Conservation (phyloP, 2,888 invertebrate species). For the Ornithoptera alexandrae region DNA sequence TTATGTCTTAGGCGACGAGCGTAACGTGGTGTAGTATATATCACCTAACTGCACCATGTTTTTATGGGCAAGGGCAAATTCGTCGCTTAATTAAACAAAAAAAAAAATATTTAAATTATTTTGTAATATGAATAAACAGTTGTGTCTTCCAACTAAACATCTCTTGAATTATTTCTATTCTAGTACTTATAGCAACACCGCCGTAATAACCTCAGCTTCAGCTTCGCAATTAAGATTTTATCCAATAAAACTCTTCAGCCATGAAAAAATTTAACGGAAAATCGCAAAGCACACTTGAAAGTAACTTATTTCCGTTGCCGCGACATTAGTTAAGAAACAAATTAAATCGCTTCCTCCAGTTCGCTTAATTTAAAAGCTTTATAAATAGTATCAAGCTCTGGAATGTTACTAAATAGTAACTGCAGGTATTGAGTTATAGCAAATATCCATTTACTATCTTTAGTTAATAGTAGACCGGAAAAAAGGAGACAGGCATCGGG, state of each 20-base stretch:
- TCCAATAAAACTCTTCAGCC: not conserved
- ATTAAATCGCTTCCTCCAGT: constrained; percentile 15
- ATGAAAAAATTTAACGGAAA: not conserved
- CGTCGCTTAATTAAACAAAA: too few relatives aligned
- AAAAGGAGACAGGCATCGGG: not conserved
- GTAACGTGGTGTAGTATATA: too few relatives aligned
- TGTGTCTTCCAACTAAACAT: not conserved
- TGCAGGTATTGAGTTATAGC: not conserved
- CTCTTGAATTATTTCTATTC: not conserved
- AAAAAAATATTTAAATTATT: too few relatives aligned
- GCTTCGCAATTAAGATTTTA: not conserved
- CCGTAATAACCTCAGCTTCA: not conserved
- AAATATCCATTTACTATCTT: not conserved
- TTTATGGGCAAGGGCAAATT: too few relatives aligned
- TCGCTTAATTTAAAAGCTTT: constrained; percentile 18
- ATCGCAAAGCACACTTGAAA: constrained; percentile 7
- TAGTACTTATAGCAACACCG: not conserved
- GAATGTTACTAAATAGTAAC: not conserved
- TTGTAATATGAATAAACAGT: not conserved
- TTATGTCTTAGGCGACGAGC: too few relatives aligned
- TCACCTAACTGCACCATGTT: too few relatives aligned
- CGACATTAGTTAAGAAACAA: constrained; percentile 18
- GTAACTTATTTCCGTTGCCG: constrained; percentile 4
- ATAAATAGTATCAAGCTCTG: constrained; percentile 3
- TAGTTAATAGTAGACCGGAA: not conserved